A percentile compares a stretch with the other conserved stretches of the same genome.
Evolutionary conservation across 2,113 vertebrate genomes (phyloP).

Genomic region (Tachuris rubrigastra): DNA sequence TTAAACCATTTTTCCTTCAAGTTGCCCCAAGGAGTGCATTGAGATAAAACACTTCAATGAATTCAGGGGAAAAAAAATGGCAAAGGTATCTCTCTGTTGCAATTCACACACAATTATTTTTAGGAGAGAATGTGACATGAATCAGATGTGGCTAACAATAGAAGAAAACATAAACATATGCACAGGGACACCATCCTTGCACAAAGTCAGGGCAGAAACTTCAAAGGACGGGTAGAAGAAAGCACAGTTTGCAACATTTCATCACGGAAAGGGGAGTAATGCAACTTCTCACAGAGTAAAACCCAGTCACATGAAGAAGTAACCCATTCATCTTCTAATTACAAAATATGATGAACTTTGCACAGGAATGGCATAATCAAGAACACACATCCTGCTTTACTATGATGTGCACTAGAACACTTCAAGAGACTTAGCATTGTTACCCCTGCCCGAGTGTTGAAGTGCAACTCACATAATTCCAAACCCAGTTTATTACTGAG

Average conservation of each 20-base stretch:
- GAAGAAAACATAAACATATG: neutral
- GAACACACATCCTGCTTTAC: neutral
- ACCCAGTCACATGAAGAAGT: neutral
- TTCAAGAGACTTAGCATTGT: neutral
- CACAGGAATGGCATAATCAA: neutral
- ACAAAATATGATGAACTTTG: neutral
- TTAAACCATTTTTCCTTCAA: constrained; percentile 40
- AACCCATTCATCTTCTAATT: neutral
- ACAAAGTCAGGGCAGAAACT: neutral
- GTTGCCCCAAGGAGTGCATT: neutral
- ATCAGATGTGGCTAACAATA: neutral
- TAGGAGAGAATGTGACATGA: neutral
- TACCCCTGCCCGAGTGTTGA: neutral
- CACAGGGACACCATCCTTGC: neutral
- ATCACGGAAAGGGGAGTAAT: neutral
- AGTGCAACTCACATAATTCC: neutral
- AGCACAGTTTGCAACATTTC: neutral
- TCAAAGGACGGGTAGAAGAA: neutral
- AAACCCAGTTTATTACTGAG: neutral
- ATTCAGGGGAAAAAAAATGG: neutral
- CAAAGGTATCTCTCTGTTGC: neutral
- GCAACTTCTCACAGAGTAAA: neutral
- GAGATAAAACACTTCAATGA: neutral
- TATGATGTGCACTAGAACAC: neutral
- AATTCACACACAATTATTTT: constrained; percentile 4